Conservation (phyloP, 1,140 invertebrate genomes). For the Neodiprion pinetum region DNA sequence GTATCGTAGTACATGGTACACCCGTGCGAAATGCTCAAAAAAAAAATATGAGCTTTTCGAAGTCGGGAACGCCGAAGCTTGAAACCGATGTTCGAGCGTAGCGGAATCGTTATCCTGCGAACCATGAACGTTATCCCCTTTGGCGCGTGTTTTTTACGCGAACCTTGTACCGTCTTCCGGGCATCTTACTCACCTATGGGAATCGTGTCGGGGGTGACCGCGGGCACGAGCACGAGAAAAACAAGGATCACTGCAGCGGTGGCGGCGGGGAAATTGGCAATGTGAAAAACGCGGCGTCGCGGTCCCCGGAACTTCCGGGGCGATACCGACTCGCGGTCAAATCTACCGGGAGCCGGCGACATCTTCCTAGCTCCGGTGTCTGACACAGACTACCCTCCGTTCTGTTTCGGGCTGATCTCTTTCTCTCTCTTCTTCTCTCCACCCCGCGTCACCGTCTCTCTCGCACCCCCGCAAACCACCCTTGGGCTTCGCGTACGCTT, state of each 20-base stretch:
- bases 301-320: constrained; percentile 21
- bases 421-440: not conserved
- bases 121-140: not conserved
- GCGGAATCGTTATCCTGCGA: constrained; percentile 21
- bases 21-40: constrained; percentile 16
- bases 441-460: constrained; percentile 31
- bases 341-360: constrained; percentile 42
- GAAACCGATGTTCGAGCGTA: constrained; percentile 10
- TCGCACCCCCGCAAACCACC: constrained; percentile 43
- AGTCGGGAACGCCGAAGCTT: too few relatives aligned
- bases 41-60: not conserved
- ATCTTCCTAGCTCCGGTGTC: constrained; percentile 54
- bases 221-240: constrained; percentile 31
- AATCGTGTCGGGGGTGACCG: constrained; percentile 49
- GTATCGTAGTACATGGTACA: constrained; percentile 13
- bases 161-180: not conserved
- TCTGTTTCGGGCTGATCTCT: constrained; percentile 45
- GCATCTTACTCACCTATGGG: constrained; percentile 51
- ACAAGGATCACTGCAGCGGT: constrained; percentile 19
- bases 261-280: constrained; percentile 17
- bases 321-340: constrained; percentile 37
- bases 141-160: constrained; percentile 2
- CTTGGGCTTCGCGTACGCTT: constrained; percentile 34
- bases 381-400: constrained; percentile 57
- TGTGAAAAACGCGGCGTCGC: constrained; percentile 28